Base-by-base conservation (phyloP, 2,888 invertebrate species). In the Lasioglossum malachurum region DNA sequence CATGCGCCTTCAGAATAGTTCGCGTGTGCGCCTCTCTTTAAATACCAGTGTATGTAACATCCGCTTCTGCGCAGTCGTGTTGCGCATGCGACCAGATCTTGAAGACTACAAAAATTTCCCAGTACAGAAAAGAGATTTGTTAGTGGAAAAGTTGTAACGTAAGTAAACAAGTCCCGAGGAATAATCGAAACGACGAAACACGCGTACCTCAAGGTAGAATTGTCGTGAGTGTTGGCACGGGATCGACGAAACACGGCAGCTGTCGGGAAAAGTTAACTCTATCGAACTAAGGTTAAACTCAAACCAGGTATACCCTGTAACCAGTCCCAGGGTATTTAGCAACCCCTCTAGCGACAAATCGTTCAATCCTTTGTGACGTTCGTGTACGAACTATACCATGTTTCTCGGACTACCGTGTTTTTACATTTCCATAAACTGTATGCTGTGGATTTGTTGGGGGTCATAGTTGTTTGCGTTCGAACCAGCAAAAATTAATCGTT, bases 141-240 rank as follows among this genome's bases (percentile, higher is more conserved):
- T 94, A 92, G 94, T 94, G 94, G 91, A 93, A 92, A 92, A 93
- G 92, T 94, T 92, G 85, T 89, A 90, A 93, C 93, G 94, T 94
- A 93, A 94, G 94, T 94, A 94, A 94, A 94, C 93, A 93, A 92
- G 89, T 86, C 75, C 41, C 76, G 71, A 79, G 75, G 79, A 78
- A 84, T 86, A 44, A 44, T 76, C 27, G 80, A 57, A 71, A 71
- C 64, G 81, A 74, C 81, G 82, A 83, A 57, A 86, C 85, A 81
- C 80, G 87, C 78, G 74, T 75, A 64, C 69, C 44, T 82, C 69
- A 73, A 60, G 71, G n/a, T 71, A 76, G 74, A 83, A 71, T 80
- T 71, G 60, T 53, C 71, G 78, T 67, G 69, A 80, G 87, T 75
- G 82, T 86, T 88, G 81, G 57, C 73, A 83, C 79, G 83, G 76